These are phyloP conservation scores for Coilia nasus DNA, from an alignment of 2,797 vertebrate species.

Conservation along the genomic window DNA sequence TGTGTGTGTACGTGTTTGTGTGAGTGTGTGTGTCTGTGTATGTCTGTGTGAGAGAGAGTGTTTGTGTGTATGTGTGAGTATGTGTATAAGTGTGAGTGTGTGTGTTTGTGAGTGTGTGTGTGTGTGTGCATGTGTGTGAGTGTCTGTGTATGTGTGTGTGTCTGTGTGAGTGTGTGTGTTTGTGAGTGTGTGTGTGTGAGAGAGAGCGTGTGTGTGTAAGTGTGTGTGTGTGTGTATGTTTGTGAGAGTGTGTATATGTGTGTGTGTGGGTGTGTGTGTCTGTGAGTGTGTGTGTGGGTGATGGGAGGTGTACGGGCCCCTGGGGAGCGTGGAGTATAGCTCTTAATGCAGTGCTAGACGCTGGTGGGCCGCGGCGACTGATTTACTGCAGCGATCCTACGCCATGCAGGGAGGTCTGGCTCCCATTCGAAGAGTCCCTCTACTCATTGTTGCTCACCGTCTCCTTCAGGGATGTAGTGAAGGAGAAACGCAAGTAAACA, in stretches of 20 bases:
- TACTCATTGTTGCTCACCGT: neutral
- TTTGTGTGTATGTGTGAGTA: too few relatives aligned
- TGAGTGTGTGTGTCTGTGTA: too few relatives aligned
- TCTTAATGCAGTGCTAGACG: conserved; percentile 18
- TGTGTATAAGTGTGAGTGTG: too few relatives aligned
- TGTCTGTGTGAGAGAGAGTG: too few relatives aligned
- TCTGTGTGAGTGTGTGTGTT: neutral
- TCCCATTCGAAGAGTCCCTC: neutral
- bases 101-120: too few relatives aligned
- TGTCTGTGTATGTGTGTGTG: conserved; percentile 1
- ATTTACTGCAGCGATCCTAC: neutral
- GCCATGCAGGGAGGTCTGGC: neutral
- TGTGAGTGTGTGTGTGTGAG: too few relatives aligned
- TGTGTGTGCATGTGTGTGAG: neutral
- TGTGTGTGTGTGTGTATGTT: neutral
- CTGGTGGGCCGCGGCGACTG: neutral
- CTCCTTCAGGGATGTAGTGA: too few relatives aligned
- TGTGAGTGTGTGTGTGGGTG: neutral
- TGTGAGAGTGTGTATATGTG: too few relatives aligned
- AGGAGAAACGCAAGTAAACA: too few relatives aligned
- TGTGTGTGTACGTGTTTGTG: too few relatives aligned
- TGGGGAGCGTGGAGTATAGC: neutral
- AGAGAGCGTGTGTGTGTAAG: neutral
- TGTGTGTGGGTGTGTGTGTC: too few relatives aligned
- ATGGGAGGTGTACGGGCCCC: neutral